Evolutionary conservation across 2,888 invertebrate species (phyloP), one percentile per base, ranked within the genome.

Genomic region (Polyommatus icarus): DNA sequence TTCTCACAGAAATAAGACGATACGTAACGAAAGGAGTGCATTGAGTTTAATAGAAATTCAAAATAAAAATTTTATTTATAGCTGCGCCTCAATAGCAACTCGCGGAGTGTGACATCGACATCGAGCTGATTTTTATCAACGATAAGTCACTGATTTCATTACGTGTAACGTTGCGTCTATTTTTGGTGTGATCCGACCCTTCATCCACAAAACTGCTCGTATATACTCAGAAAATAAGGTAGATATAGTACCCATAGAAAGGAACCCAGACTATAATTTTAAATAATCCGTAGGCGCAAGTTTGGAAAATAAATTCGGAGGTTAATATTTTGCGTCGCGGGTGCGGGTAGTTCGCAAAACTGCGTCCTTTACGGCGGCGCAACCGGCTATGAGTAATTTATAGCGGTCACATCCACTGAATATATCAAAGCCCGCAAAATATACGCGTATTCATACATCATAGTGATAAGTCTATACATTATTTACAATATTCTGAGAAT

Each of bases 361-460:
- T 72, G 10, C 72, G 72, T 40, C 40, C 72, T 72, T 72, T 72
- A 72, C 40, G 72, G 36, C 40, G 72, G 40, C 67, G 72, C 72
- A 72, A 72, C 72, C 72, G 72, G 40, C 72, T 72, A 72, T 72
- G 72, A 72, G 72, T 72, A 72, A 72, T 72, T 72, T 72, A 72
- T 72, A 72, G 72, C 72, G 72, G 72, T 72, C 36, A 72, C 72
- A 67, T 67, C 67, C 67, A 67, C 67, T 67, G 67, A 67, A 67
- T 67, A 67, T 67, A 67, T 67, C 72, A 72, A 40, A 72, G 72
- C 72, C 72, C 36, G 10, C n/a, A 40, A 71, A 36, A 72, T 72
- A 72, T 72, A 67, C 67, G 67, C 29, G 67, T 67, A 12, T 67
- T 67, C 67, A 67, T 67, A 29, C 67, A 67, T 67, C 67, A 67